Evolutionary conservation across 64 coral and sea anemone genomes (phyloP).

Genomic region (Hydrozoanthus tunicans): DNA sequence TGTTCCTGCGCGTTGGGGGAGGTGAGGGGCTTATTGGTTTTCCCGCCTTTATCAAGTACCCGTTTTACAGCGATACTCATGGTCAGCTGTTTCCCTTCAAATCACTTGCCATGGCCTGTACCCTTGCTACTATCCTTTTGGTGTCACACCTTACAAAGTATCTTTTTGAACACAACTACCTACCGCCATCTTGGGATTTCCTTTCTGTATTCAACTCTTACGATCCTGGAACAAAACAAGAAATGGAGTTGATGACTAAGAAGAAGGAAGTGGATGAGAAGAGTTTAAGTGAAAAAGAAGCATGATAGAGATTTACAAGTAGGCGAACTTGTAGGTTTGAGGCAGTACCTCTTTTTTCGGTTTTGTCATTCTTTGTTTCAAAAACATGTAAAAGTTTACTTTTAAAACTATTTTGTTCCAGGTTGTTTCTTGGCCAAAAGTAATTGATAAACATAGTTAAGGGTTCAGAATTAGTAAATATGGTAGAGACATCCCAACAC

Average conservation of each 20-base stretch:
- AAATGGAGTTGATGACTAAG: not conserved
- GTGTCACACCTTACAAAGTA: conserved; percentile 59
- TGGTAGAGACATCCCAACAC: too few species aligned
- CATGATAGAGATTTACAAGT: too few species aligned
- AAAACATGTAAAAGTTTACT: too few species aligned
- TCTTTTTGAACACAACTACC: conserved; percentile 41
- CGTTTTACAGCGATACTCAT: conserved; percentile 56
- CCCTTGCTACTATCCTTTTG: conserved; percentile 55
- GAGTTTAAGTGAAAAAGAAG: too few species aligned
- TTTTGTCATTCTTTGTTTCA: too few species aligned
- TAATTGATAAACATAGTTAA: too few species aligned
- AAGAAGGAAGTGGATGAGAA: not conserved
- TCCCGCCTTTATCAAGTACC: conserved; percentile 65
- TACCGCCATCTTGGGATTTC: conserved; percentile 55
- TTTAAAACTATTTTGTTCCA: too few species aligned
- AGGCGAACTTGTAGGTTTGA: too few species aligned
- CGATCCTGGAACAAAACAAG: not conserved
- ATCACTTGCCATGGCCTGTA: conserved; percentile 68
- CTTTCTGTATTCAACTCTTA: conserved; percentile 63
- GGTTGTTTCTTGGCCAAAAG: too few species aligned
- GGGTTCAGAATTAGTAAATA: too few species aligned
- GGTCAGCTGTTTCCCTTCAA: conserved; percentile 81
- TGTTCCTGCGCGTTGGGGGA: conserved; percentile 63
- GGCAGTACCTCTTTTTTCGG: too few species aligned
- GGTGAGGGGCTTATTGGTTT: conserved; percentile 64